Conservation (phyloP, 2,888 invertebrate species). For the Rhagophthalmus giganteus region DNA sequence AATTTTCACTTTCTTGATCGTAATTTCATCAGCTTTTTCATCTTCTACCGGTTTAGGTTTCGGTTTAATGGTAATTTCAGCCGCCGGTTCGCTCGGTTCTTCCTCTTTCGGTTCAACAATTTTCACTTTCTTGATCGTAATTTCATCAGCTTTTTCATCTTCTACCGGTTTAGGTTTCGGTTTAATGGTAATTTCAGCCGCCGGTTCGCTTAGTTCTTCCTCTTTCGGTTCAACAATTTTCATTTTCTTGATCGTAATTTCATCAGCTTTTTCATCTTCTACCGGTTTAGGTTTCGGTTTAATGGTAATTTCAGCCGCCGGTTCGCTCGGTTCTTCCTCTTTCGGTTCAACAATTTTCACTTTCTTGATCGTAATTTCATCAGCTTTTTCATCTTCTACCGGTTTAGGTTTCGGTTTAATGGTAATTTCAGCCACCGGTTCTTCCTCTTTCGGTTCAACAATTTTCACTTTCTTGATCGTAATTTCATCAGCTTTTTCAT, state of each 20-base stretch:
- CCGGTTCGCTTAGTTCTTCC: constrained; percentile 33
- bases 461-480: constrained; percentile 30
- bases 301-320: constrained; percentile 41
- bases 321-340: constrained; percentile 62
- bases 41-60: constrained; percentile 43
- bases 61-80: constrained; percentile 37
- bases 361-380: constrained; percentile 46
- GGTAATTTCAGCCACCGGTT: constrained; percentile 56
- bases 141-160: constrained; percentile 56
- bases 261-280: constrained; percentile 46
- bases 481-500: constrained; percentile 28
- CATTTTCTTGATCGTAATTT: constrained; percentile 21
- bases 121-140: constrained; percentile 51
- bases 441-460: constrained; percentile 45
- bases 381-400: constrained; percentile 33
- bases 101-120: constrained; percentile 40
- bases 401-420: constrained; percentile 54
- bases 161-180: constrained; percentile 40
- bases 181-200: constrained; percentile 32
- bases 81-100: constrained; percentile 39
- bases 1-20: constrained; percentile 45
- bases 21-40: constrained; percentile 55
- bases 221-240: constrained; percentile 19
- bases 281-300: constrained; percentile 43
- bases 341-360: constrained; percentile 67